A percentile compares a stretch with the other conserved stretches of the same genome.
phyloP scores from a whole-genome alignment of 2,888 invertebrate species.

The Scaptomyza flava region DNA sequence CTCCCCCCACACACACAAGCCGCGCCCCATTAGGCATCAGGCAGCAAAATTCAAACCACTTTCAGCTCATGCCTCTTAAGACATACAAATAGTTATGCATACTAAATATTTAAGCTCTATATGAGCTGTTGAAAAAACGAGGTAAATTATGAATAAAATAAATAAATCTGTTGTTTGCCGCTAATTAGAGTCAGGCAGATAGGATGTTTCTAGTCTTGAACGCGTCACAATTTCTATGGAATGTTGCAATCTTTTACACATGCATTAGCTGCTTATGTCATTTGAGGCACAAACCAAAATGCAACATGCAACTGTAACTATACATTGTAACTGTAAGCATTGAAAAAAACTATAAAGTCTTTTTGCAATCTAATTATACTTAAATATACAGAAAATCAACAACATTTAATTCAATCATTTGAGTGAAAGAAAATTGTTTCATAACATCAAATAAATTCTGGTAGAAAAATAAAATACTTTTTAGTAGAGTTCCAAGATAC shows the following conservation, averaged over 20 bases:
- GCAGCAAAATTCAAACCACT: slow-evolving; percentile 18
- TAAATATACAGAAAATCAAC: neutral
- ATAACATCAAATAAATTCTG: neutral
- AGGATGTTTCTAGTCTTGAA: too few relatives aligned
- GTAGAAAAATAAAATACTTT: neutral
- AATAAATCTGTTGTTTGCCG: slow-evolving; percentile 6
- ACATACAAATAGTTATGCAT: slow-evolving; percentile 45
- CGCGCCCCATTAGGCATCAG: slow-evolving; percentile 6
- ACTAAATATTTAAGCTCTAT: slow-evolving; percentile 15
- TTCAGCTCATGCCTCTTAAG: slow-evolving; percentile 31
- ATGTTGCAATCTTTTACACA: too few relatives aligned
- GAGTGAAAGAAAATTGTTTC: neutral
- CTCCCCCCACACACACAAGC: neutral
- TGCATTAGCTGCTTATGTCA: too few relatives aligned
- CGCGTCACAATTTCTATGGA: too few relatives aligned
- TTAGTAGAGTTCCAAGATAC: neutral
- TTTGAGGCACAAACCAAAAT: too few relatives aligned
- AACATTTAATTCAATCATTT: too few relatives aligned
- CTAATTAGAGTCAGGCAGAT: slow-evolving; percentile 30
- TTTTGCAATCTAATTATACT: too few relatives aligned
- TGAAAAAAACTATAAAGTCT: too few relatives aligned
- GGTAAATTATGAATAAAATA: neutral
- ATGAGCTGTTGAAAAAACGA: neutral
- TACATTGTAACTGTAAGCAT: too few relatives aligned
- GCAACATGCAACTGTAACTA: too few relatives aligned